These are phyloP conservation scores for Styela clava DNA, from an alignment of 23 tunicate species.

Conservation along the genomic window DNA sequence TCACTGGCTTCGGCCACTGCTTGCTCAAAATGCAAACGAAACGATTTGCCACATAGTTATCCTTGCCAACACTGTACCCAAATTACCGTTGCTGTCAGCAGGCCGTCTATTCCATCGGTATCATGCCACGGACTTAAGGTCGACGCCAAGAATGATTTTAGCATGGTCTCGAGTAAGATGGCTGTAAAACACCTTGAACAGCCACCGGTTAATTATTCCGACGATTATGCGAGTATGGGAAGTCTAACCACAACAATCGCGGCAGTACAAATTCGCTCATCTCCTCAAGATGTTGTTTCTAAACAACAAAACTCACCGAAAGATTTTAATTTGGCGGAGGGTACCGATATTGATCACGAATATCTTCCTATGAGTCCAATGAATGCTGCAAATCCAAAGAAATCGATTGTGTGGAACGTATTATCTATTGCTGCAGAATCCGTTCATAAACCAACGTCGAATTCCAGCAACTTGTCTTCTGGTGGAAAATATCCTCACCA, in stretches of 20 bases:
- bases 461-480: background rate
- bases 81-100: background rate
- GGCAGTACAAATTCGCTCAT: background rate
- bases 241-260: background rate
- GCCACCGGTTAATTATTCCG: background rate
- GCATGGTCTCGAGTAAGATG: background rate
- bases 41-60: background rate
- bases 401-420: constrained; percentile 3
- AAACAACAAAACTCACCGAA: background rate
- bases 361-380: constrained; percentile 66
- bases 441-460: background rate
- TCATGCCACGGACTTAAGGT: constrained; percentile 20
- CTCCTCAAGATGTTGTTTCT: background rate
- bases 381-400: constrained; percentile 15
- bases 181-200: background rate
- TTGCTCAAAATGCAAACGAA: constrained; percentile 3
- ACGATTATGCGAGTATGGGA: constrained; percentile 7
- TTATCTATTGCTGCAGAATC: constrained; percentile 7
- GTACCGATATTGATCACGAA: constrained; percentile 31
- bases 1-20: constrained; percentile 7
- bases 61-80: constrained; percentile 12
- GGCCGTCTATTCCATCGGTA: constrained; percentile 12
- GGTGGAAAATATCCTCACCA: constrained; percentile 68
- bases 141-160: constrained; percentile 2
- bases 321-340: background rate